phyloP scores from a whole-genome alignment of 2,888 invertebrate genomes.

The Drosophila ustulata region DNA sequence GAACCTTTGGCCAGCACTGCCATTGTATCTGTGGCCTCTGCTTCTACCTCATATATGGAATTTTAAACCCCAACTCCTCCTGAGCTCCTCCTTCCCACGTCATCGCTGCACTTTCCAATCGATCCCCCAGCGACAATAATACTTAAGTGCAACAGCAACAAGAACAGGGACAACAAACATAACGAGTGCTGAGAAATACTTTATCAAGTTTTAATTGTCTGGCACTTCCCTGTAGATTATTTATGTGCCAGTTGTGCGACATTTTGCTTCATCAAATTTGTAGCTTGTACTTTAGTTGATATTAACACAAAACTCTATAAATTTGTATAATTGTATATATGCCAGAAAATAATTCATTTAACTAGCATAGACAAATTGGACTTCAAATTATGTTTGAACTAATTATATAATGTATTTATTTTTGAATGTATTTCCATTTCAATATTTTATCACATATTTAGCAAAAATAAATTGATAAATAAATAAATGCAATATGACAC shows the following conservation, averaged over 20 bases:
- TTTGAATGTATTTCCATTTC: too few species aligned
- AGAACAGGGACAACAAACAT: not conserved
- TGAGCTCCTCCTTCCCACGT: too few species aligned
- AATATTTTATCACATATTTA: too few species aligned
- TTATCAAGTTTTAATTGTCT: not conserved
- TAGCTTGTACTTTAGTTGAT: not conserved
- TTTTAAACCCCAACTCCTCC: too few species aligned
- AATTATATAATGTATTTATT: too few species aligned
- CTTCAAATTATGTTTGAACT: too few species aligned
- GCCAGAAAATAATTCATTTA: too few species aligned
- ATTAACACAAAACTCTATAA: not conserved
- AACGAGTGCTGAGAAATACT: not conserved
- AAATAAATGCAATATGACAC: too few species aligned
- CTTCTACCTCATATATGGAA: constrained; percentile 12
- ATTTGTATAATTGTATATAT: too few species aligned
- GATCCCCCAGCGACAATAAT: constrained; percentile 35
- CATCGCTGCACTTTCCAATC: constrained; percentile 39
- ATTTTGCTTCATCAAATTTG: not conserved
- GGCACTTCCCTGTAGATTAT: not conserved
- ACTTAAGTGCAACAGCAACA: constrained; percentile 4
- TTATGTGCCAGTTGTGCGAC: not conserved
- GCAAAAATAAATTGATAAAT: too few species aligned
- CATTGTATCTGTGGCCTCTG: constrained; percentile 47
- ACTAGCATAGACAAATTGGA: too few species aligned
- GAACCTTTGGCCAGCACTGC: constrained; percentile 34